These are phyloP conservation scores for Melanocharis versteri DNA, from an alignment of 2,113 vertebrate species.

Conservation along the genomic window DNA sequence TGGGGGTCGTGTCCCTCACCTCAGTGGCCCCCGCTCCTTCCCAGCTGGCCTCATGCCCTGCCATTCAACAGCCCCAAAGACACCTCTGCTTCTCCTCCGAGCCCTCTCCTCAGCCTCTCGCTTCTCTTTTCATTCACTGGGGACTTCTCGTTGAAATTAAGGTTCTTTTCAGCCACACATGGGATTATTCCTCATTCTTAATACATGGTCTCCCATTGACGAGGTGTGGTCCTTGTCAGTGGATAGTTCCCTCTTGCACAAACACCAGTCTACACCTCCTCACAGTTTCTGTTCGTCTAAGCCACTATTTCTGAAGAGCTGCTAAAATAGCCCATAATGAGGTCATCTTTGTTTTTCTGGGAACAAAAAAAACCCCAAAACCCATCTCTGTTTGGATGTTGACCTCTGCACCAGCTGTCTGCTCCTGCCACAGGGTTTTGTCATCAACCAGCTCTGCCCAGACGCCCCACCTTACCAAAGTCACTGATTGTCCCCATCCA, in stretches of 20 bases:
- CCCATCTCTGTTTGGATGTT: background rate
- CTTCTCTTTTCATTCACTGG: background rate
- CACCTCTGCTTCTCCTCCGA: background rate
- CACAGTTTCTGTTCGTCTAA: background rate
- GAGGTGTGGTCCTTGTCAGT: background rate
- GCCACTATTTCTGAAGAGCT: constrained; percentile 14
- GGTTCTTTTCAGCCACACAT: background rate
- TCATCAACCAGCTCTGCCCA: background rate
- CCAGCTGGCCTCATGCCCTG: background rate
- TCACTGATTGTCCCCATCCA: background rate
- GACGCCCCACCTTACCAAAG: background rate
- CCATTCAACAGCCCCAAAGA: background rate
- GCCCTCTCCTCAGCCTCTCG: background rate
- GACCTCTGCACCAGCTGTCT: background rate
- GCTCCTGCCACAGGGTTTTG: background rate
- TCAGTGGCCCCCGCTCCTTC: fast-evolving
- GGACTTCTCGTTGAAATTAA: background rate
- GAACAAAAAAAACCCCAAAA: background rate
- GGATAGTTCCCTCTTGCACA: background rate
- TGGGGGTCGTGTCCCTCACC: fast-evolving
- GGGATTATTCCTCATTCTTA: background rate
- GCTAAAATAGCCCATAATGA: constrained; percentile 11
- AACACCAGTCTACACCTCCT: background rate
- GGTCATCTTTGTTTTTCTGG: background rate
- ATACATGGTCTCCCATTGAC: background rate